Evolutionary conservation across 2,888 invertebrate species (phyloP).

Genomic region (Allacma fusca): DNA sequence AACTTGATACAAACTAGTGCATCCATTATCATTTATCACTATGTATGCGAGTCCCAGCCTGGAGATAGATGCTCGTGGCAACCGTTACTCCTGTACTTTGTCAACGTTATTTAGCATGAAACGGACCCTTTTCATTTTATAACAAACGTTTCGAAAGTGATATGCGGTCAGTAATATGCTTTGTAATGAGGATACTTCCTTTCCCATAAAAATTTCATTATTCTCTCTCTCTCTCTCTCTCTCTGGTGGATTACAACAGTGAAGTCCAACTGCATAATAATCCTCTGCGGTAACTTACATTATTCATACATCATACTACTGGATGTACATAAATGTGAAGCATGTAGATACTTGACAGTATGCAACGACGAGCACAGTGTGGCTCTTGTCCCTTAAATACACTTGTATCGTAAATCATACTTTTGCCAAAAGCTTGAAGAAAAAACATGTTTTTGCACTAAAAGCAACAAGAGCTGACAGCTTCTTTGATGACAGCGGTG

Average conservation of each 20-base stretch:
- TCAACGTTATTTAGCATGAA: constrained; percentile 10
- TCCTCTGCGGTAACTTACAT: not conserved
- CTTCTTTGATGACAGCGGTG: constrained; percentile 28
- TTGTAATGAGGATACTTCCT: constrained; percentile 2
- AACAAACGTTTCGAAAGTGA: not conserved
- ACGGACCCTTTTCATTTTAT: not conserved
- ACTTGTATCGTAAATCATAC: not conserved
- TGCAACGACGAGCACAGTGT: not conserved
- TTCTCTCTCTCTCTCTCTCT: not conserved
- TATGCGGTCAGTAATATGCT: not conserved
- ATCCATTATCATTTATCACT: too few species aligned
- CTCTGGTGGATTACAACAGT: not conserved
- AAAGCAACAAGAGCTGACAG: not conserved
- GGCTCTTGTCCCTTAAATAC: constrained; percentile 1
- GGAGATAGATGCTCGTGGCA: not conserved
- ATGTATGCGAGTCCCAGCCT: not conserved
- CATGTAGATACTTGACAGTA: too few species aligned
- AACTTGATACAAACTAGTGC: too few species aligned
- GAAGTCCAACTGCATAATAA: not conserved
- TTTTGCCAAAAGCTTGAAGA: not conserved
- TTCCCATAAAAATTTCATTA: constrained; percentile 16
- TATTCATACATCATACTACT: too few species aligned
- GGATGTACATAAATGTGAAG: too few species aligned
- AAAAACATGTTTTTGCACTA: not conserved
- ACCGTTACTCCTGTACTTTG: constrained; percentile 16